phyloP scores from a whole-genome alignment of 2,113 vertebrate species.

The Myiozetetes cayanensis region DNA sequence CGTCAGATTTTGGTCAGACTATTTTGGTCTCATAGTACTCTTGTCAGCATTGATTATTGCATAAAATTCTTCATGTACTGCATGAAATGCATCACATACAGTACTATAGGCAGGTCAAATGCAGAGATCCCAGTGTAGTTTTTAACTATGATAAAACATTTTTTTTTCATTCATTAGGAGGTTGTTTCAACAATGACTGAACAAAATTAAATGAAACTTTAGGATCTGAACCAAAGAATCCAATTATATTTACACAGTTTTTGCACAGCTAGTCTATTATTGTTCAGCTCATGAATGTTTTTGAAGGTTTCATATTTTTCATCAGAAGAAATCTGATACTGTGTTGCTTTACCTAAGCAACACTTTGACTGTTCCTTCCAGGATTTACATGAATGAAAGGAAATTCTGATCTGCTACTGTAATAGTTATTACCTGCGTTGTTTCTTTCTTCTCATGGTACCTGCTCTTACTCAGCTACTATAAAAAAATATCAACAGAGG shows the following conservation, averaged over 20 bases:
- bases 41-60: constrained; percentile 27
- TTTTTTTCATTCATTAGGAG: neutral
- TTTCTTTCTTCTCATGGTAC: neutral
- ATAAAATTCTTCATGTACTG: neutral
- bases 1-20: constrained; percentile 2
- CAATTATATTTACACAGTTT: constrained; percentile 19
- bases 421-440: neutral
- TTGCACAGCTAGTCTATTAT: neutral
- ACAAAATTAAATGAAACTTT: neutral
- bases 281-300: neutral
- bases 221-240: constrained; percentile 29
- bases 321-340: neutral
- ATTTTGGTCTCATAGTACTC: neutral
- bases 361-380: neutral
- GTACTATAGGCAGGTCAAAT: neutral
- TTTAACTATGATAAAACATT: neutral
- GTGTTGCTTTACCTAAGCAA: neutral
- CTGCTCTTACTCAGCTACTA: neutral
- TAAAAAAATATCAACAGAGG: neutral
- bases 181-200: neutral
- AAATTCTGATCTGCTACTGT: neutral
- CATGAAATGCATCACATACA: neutral
- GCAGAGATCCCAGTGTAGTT: neutral
- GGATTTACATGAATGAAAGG: neutral
- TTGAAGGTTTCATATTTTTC: neutral